Conservation (phyloP, 2,797 vertebrate genomes). For the Sebastes hopkinsi region DNA sequence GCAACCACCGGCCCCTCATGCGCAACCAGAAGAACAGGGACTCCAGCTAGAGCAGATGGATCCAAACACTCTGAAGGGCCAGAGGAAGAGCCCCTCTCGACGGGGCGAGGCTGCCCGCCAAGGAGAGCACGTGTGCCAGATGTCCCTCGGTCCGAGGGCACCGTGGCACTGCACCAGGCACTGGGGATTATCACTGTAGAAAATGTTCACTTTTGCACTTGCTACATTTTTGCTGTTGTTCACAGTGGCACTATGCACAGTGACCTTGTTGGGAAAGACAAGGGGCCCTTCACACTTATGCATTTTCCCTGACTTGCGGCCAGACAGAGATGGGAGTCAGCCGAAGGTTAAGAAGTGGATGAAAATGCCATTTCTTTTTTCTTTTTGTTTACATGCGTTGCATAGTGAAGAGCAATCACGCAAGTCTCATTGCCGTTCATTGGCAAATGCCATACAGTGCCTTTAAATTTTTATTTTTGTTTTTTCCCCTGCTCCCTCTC, state of each 20-base stretch:
- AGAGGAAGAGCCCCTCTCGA: conserved; percentile 47
- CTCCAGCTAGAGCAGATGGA: conserved; percentile 86
- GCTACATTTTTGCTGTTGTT: conserved; percentile 94
- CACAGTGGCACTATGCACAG: conserved; percentile 96
- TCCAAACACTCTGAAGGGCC: conserved; percentile 56
- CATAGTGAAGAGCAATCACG: conserved; percentile 91
- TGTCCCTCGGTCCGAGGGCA: conserved; percentile 62
- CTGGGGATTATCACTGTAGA: conserved; percentile 85
- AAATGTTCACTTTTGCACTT: conserved; percentile 99
- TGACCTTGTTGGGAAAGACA: conserved; percentile 81
- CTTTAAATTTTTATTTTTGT: conserved; percentile 92
- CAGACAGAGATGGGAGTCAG: conserved; percentile 84
- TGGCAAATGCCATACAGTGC: conserved; percentile 99
- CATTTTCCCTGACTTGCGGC: conserved; percentile 91
- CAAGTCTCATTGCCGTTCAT: conserved; percentile 92
- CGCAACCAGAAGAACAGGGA: conserved; percentile 98
- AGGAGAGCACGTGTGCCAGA: conserved; percentile 81
- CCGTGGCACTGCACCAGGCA: conserved; percentile 82
- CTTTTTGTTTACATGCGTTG: conserved; percentile 87
- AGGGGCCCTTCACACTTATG: conserved; percentile 80
- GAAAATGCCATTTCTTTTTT: conserved; percentile 82
- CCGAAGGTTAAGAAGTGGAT: conserved; percentile 84
- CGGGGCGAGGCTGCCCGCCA: conserved; percentile 66
- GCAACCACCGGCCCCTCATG: conserved; percentile 98
- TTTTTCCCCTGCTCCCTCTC: conserved; percentile 58